These are phyloP conservation scores for Anoura caudifer DNA, from an alignment of 2,113 vertebrate species.

Conservation along the genomic window DNA sequence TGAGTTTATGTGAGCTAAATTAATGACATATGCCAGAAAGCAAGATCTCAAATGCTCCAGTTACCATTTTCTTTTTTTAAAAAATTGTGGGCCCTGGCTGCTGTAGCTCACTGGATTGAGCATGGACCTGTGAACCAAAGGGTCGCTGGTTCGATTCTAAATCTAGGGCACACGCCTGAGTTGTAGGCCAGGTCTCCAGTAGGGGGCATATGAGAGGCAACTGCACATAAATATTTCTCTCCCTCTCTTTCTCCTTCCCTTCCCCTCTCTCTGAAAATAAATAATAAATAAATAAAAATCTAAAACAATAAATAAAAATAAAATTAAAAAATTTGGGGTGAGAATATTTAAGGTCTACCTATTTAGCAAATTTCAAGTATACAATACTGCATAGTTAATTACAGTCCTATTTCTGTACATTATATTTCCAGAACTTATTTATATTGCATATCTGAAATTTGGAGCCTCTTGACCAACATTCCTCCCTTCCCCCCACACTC, in stretches of 20 bases:
- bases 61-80: background rate
- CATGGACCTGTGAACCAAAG: too few relatives aligned
- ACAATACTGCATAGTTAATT: background rate
- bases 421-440: background rate
- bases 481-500: background rate
- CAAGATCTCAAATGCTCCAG: background rate
- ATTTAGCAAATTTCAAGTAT: background rate
- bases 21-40: background rate
- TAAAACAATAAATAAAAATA: too few relatives aligned
- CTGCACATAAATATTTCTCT: too few relatives aligned
- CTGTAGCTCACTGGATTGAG: too few relatives aligned
- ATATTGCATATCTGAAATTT: background rate
- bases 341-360: background rate
- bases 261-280: too few relatives aligned
- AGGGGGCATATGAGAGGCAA: too few relatives aligned
- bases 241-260: too few relatives aligned
- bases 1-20: background rate
- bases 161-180: too few relatives aligned
- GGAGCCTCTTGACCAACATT: background rate
- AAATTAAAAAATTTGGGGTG: background rate
- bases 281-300: too few relatives aligned
- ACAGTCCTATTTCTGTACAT: background rate
- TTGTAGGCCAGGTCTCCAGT: too few relatives aligned
- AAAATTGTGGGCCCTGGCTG: background rate
- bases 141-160: too few relatives aligned